Evolutionary conservation across 2,113 vertebrate species (phyloP).

Genomic region (Morone saxatilis): DNA sequence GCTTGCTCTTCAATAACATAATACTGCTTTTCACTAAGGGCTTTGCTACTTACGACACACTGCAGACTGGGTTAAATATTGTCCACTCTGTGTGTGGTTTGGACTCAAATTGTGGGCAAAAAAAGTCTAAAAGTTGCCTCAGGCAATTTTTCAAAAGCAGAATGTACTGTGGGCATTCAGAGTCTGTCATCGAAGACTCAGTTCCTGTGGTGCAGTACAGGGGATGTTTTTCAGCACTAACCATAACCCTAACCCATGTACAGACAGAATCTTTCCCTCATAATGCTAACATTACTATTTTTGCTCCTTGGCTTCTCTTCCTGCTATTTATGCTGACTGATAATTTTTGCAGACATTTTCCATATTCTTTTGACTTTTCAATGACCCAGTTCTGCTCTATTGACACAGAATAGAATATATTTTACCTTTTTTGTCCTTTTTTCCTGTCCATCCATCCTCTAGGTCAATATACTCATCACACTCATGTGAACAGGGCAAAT

Average conservation of each 20-base stretch:
- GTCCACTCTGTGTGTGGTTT: slow-evolving; percentile 61
- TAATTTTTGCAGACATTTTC: slow-evolving; percentile 42
- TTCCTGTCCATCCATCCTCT: slow-evolving; percentile 3
- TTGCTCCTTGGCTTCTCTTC: slow-evolving; percentile 37
- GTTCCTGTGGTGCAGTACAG: slow-evolving; percentile 55
- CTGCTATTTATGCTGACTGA: slow-evolving; percentile 48
- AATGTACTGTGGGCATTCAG: slow-evolving; percentile 41
- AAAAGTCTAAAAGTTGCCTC: slow-evolving; percentile 36
- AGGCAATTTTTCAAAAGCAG: slow-evolving; percentile 47
- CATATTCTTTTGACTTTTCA: slow-evolving; percentile 41
- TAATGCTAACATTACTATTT: slow-evolving; percentile 58
- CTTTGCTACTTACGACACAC: slow-evolving; percentile 18
- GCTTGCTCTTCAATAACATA: slow-evolving; percentile 13
- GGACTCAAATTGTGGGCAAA: slow-evolving; percentile 40
- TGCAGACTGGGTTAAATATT: slow-evolving; percentile 47
- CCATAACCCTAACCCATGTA: slow-evolving; percentile 55
- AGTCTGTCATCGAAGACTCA: slow-evolving; percentile 62
- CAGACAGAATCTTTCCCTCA: slow-evolving; percentile 63
- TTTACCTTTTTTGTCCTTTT: slow-evolving; percentile 1
- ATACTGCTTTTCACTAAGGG: slow-evolving; percentile 43
- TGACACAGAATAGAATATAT: slow-evolving; percentile 27
- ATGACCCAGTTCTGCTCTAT: slow-evolving; percentile 25
- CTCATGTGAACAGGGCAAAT: slow-evolving; percentile 31
- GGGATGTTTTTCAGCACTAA: slow-evolving; percentile 63
- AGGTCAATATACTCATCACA: slow-evolving; percentile 2